These are phyloP conservation scores for Alligator mississippiensis DNA, from an alignment of 2,113 vertebrate species.

Conservation along the genomic window DNA sequence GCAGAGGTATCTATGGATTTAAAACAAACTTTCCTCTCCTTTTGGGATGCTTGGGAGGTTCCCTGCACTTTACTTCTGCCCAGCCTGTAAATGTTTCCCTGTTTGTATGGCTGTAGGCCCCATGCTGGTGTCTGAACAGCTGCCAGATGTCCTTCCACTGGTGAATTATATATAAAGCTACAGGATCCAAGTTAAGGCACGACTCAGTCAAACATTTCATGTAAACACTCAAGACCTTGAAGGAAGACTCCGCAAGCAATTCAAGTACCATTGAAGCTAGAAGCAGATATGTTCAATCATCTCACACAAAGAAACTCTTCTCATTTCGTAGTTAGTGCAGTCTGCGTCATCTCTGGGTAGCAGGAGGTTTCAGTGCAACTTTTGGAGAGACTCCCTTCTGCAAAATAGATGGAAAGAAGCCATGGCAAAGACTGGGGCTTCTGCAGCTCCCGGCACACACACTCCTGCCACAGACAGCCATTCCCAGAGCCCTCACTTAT, in stretches of 20 bases:
- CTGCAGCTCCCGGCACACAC: too few species aligned
- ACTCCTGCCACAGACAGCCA: not conserved
- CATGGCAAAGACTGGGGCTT: too few species aligned
- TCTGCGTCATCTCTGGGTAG: slow-evolving; percentile 9
- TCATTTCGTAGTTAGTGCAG: accelerated
- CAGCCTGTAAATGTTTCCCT: accelerated
- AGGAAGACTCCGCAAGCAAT: not conserved
- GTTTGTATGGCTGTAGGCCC: not conserved
- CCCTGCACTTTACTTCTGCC: not conserved
- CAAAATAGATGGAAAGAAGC: accelerated
- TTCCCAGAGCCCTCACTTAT: not conserved
- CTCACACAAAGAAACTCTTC: not conserved
- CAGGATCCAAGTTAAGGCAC: slow-evolving; percentile 43
- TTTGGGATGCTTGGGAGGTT: not conserved
- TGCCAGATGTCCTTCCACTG: not conserved
- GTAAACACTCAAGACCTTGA: not conserved
- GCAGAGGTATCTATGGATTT: not conserved
- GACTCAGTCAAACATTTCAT: not conserved
- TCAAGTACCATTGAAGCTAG: slow-evolving; percentile 1
- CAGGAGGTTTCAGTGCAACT: slow-evolving; percentile 17
- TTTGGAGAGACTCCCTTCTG: not conserved
- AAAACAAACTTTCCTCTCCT: not conserved
- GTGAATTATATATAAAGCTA: not conserved
- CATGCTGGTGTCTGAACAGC: not conserved
- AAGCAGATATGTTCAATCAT: accelerated